These are phyloP conservation scores for Choreutis nemorana DNA, from an alignment of 2,888 invertebrate species.

Conservation along the genomic window DNA sequence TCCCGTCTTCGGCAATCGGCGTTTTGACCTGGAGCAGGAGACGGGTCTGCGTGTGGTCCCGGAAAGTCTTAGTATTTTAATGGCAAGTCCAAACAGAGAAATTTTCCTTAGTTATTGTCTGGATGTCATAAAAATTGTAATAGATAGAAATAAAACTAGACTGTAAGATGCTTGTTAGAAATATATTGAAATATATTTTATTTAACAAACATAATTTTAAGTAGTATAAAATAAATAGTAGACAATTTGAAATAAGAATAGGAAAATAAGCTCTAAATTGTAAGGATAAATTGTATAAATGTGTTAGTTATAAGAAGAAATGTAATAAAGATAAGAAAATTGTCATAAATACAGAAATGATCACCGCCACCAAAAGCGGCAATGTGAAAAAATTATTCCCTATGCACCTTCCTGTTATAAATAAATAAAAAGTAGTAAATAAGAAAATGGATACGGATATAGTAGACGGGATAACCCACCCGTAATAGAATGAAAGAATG, in stretches of 20 bases:
- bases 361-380: no score
- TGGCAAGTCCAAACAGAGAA: background rate
- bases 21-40: background rate
- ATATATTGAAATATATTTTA: background rate
- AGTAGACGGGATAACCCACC: no score
- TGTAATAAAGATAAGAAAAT: conserved; percentile 1
- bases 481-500: no score
- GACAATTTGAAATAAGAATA: background rate
- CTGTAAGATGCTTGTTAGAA: background rate
- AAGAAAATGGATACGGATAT: no score
- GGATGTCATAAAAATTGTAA: background rate
- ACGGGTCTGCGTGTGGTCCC: background rate
- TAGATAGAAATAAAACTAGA: background rate
- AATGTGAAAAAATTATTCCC: no score
- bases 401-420: no score
- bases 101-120: background rate
- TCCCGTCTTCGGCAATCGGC: background rate
- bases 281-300: background rate
- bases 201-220: background rate
- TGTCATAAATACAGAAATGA: no score
- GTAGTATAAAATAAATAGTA: background rate
- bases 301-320: background rate
- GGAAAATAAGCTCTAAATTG: background rate
- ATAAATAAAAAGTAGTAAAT: no score
- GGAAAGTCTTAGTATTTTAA: background rate